Evolutionary conservation across 2,888 invertebrate species (phyloP), one percentile per base, ranked within the genome.

Genomic region (Mimas tiliae): DNA sequence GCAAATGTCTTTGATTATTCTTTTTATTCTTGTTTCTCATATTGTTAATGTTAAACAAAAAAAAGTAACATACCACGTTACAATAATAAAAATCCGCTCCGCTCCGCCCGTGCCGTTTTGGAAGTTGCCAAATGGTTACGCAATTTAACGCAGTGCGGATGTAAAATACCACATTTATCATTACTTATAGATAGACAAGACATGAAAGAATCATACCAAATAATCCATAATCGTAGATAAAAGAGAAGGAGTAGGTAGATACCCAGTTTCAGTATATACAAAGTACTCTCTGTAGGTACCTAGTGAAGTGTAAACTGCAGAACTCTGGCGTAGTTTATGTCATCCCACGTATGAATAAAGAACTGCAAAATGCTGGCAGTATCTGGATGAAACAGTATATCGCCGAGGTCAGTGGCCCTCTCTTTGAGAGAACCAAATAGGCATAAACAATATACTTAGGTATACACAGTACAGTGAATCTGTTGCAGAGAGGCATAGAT

Each of bases 61-160:
- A n/a, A n/a, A n/a, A n/a, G n/a, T n/a, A n/a, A n/a, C n/a, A n/a
- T n/a, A n/a, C n/a, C n/a, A n/a, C n/a, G n/a, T n/a, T n/a, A n/a
- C n/a, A n/a, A n/a, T n/a, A n/a, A n/a, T n/a, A n/a, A n/a, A n/a
- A n/a, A n/a, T n/a, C n/a, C n/a, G n/a, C n/a, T n/a, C 50, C 11
- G 48, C 27, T n/a, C n/a, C n/a, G n/a, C n/a, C n/a, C 27, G 27
- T 27, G 4, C 27, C 27, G 19, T 51, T 21, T 51, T 3, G 1
- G 51, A 51, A 51, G 21, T 2, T 62, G 62, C 62, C 62, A 62
- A 62, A 62, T 16, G 19, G 19, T 62, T 62, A 62, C 62, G 62
- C 62, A 62, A 62, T 62, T 38, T 38, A 27, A 14, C 62, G 62
- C 62, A 62, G 6, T 62, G 62, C 62, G 62, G 9, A 62, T 42